Conservation (phyloP, 1,140 invertebrate genomes). For the Drosophila eugracilis region DNA sequence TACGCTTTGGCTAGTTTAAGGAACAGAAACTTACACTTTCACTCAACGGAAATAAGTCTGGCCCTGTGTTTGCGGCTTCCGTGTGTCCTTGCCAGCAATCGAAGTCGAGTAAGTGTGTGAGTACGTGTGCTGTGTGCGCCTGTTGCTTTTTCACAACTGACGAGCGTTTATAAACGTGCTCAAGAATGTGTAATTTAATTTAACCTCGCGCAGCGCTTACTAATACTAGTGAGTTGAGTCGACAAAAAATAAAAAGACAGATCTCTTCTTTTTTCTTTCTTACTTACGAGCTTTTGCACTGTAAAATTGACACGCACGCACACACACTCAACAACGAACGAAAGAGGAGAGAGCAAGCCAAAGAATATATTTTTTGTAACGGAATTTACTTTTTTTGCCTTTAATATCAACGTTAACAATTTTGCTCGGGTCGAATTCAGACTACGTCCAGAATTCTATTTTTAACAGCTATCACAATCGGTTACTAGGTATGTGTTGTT, state of each 20-base stretch:
- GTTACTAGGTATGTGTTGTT: conserved; percentile 67
- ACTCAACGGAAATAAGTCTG: conserved; percentile 60
- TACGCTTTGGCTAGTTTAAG: conserved; percentile 8
- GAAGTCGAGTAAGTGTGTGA: conserved; percentile 8
- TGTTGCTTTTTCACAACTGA: conserved; percentile 40
- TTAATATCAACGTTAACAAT: conserved; percentile 64
- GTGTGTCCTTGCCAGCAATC: conserved; percentile 48
- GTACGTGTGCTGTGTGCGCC: conserved; percentile 22
- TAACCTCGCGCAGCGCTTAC: conserved; percentile 49
- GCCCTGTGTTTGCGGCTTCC: conserved; percentile 42
- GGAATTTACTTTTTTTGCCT: conserved; percentile 49
- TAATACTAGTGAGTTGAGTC: conserved; percentile 7
- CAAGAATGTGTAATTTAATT: conserved; percentile 56
- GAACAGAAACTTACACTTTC: conserved; percentile 71
- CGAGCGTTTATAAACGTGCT: conserved; percentile 33
- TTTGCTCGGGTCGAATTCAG: conserved; percentile 60
- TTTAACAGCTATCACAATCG: conserved; percentile 77
- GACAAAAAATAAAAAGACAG: conserved; percentile 16
- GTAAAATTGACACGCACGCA: conserved; percentile 75
- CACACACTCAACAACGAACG: conserved; percentile 52
- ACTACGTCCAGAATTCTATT: conserved; percentile 67
- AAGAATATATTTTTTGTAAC: conserved; percentile 40
- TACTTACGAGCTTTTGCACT: conserved; percentile 56
- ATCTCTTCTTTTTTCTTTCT: conserved; percentile 29
- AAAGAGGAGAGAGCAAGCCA: conserved; percentile 40